Evolutionary conservation across 2,113 vertebrate genomes (phyloP).

Genomic region (Oreotragus oreotragus): DNA sequence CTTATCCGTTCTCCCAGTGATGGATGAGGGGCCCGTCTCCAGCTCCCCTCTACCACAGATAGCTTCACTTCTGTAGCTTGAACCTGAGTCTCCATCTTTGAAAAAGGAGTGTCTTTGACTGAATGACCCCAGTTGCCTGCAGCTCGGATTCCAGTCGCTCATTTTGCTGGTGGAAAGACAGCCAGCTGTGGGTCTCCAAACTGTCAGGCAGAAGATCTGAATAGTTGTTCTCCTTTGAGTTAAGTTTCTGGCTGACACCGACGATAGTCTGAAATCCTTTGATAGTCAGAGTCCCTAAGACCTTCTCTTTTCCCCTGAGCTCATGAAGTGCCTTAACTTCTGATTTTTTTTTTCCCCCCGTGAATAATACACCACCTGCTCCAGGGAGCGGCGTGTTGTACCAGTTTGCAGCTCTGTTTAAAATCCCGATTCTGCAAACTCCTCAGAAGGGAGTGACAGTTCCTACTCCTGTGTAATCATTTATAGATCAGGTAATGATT

Average conservation of each 20-base stretch:
- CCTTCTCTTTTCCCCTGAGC: neutral
- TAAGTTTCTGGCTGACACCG: constrained; percentile 25
- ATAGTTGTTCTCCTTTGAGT: constrained; percentile 48
- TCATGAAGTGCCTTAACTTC: neutral
- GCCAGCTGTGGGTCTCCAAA: neutral
- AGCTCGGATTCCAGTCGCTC: neutral
- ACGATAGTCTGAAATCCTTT: constrained; percentile 23
- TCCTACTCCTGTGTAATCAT: constrained; percentile 76
- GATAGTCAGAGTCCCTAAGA: constrained; percentile 54
- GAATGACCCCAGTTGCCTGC: neutral
- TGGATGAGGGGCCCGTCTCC: neutral
- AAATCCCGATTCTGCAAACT: constrained; percentile 69
- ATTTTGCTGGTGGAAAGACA: neutral
- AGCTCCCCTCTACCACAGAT: neutral
- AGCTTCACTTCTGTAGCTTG: neutral
- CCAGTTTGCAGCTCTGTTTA: constrained; percentile 44
- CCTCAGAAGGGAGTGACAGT: constrained; percentile 61
- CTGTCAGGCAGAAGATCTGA: constrained; percentile 53
- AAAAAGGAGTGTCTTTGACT: neutral
- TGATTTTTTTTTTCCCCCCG: neutral
- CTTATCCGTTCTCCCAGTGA: neutral
- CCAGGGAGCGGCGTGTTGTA: neutral
- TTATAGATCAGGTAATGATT: constrained; percentile 90
- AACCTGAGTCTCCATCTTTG: neutral
- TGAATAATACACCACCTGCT: constrained; percentile 58